Evolutionary conservation across 2,797 vertebrate species (phyloP).

Genomic region (Sebastes minor): DNA sequence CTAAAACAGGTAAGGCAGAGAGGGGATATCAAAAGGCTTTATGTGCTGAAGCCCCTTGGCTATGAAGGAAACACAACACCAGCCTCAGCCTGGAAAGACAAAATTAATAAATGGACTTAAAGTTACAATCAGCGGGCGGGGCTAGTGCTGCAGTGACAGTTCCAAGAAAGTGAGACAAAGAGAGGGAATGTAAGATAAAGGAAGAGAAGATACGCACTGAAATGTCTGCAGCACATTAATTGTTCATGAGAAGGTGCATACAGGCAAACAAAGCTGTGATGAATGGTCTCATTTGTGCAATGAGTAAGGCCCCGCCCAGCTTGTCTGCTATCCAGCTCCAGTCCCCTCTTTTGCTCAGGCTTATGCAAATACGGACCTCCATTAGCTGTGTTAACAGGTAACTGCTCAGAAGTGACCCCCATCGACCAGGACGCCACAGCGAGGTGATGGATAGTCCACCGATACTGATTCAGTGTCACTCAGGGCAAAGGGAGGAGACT

Average conservation of each 20-base stretch:
- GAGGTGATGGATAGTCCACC: conserved; percentile 60
- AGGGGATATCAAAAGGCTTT: conserved; percentile 36
- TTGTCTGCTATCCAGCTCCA: conserved; percentile 52
- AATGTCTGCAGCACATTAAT: conserved; percentile 75
- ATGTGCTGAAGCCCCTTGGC: conserved; percentile 30
- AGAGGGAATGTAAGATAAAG: conserved; percentile 52
- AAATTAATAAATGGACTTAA: conserved; percentile 60
- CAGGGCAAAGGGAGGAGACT: conserved; percentile 27
- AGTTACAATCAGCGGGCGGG: conserved; percentile 35
- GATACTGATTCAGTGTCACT: conserved; percentile 35
- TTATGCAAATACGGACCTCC: conserved; percentile 73
- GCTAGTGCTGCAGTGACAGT: conserved; percentile 46
- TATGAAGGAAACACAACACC: conserved; percentile 41
- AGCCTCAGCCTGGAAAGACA: conserved; percentile 19
- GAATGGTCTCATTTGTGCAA: conserved; percentile 78
- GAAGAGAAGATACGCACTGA: conserved; percentile 51
- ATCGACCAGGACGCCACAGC: conserved; percentile 49
- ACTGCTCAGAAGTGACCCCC: conserved; percentile 65
- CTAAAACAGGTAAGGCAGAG: conserved; percentile 29
- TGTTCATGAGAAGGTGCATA: conserved; percentile 76
- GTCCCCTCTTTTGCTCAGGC: conserved; percentile 47
- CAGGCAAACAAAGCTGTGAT: conserved; percentile 79
- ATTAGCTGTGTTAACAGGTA: conserved; percentile 77
- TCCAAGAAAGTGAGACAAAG: conserved; percentile 62
- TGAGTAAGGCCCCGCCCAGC: conserved; percentile 63